Percentiles rank a stretch among this genome's conserved stretches.
Conservation (phyloP, 2,113 vertebrate genomes). For the Pica pica region DNA sequence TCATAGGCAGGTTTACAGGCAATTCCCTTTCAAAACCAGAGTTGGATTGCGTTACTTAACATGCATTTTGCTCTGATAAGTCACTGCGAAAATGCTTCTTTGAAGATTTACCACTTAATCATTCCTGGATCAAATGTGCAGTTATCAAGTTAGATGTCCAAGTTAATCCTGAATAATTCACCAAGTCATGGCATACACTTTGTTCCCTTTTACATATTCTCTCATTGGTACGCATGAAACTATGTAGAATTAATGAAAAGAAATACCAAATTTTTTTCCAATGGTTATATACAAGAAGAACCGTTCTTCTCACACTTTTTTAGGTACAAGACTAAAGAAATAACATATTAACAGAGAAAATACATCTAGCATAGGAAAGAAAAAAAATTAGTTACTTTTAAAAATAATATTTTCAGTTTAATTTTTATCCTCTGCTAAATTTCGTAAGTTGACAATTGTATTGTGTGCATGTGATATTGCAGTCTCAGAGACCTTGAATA, state of each 20-base stretch:
- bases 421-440: neutral
- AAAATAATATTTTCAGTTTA: neutral
- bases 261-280: neutral
- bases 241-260: neutral
- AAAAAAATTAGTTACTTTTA: neutral
- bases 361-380: neutral
- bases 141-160: neutral
- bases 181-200: neutral
- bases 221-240: neutral
- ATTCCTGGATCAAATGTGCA: neutral
- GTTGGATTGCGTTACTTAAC: neutral
- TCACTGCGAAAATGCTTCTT: neutral
- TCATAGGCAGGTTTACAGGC: neutral
- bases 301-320: neutral
- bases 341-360: neutral
- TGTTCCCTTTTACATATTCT: neutral
- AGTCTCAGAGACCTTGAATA: neutral
- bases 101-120: neutral
- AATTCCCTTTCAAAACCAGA: neutral
- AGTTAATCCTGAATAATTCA: neutral
- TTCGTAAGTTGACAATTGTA: neutral
- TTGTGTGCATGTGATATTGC: neutral
- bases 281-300: neutral
- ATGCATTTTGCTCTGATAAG: neutral
- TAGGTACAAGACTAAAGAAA: neutral